These are phyloP conservation scores for Oceanodroma tethys DNA, from an alignment of 2,113 vertebrate species.

Conservation along the genomic window DNA sequence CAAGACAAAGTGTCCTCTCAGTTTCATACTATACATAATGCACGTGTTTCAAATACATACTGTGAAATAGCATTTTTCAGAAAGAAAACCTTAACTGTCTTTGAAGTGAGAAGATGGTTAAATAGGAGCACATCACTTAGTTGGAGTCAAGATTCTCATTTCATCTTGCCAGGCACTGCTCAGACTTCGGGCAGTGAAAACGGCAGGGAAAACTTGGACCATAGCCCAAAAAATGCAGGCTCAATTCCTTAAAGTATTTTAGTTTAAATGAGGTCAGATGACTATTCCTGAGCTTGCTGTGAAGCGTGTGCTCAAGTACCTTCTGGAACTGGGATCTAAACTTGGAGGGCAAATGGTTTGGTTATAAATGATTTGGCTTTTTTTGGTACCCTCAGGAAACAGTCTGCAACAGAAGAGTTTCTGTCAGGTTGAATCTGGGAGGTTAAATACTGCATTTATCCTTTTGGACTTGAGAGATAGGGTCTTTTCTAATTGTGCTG, in stretches of 20 bases:
- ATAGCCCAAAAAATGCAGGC: neutral
- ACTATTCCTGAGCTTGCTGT: neutral
- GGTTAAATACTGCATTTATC: neutral
- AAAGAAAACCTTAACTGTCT: neutral
- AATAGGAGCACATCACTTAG: neutral
- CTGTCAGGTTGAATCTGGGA: neutral
- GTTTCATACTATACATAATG: neutral
- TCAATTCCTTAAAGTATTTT: neutral
- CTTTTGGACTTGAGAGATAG: neutral
- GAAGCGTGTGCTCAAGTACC: neutral
- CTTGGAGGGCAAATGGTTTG: neutral
- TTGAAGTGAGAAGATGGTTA: neutral
- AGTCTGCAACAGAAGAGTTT: neutral
- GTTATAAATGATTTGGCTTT: neutral
- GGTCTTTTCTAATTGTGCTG: neutral
- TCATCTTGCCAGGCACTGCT: neutral
- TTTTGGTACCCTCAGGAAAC: neutral
- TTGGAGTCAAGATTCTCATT: neutral
- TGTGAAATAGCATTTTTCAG: neutral
- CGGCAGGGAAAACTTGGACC: neutral
- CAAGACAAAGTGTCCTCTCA: conserved; percentile 2
- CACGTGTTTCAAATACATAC: neutral
- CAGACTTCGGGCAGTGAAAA: neutral
- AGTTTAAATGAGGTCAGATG: neutral
- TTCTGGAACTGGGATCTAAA: neutral